Percentiles rank a stretch among this genome's conserved stretches.
Evolutionary conservation across 2,113 vertebrate genomes (phyloP).

Genomic region (Cricetomys ansorgei): DNA sequence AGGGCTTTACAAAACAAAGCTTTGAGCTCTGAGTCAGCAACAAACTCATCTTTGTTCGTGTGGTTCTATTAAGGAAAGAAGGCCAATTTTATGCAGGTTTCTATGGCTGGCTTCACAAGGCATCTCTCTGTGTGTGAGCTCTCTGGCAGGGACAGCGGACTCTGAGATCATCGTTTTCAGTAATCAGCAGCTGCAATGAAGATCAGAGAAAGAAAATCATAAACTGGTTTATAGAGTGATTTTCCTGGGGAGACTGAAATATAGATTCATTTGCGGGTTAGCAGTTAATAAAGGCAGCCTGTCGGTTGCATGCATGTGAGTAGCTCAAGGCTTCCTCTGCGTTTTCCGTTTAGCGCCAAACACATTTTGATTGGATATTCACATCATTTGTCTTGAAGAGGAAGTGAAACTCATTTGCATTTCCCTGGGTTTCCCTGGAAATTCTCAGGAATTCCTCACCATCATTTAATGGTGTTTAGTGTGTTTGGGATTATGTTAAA

Average conservation of each 20-base stretch:
- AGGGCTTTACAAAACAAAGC: conserved; percentile 91
- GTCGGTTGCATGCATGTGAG: conserved; percentile 43
- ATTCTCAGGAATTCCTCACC: conserved; percentile 80
- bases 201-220: conserved; percentile 86
- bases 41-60: conserved; percentile 93
- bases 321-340: conserved; percentile 34
- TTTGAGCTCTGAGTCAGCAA: conserved; percentile 90
- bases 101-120: conserved; percentile 88
- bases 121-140: conserved; percentile 89
- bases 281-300: conserved; percentile 77
- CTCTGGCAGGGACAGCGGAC: conserved; percentile 86
- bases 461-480: conserved; percentile 80
- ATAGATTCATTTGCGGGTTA: conserved; percentile 79
- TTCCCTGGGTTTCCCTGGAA: conserved; percentile 82
- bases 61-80: conserved; percentile 90
- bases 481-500: conserved; percentile 76
- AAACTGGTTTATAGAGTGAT: conserved; percentile 86
- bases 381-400: conserved; percentile 81
- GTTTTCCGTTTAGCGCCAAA: conserved; percentile 38
- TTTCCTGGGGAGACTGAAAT: conserved; percentile 71
- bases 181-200: conserved; percentile 85
- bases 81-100: conserved; percentile 93
- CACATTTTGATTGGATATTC: conserved; percentile 77
- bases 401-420: conserved; percentile 86
- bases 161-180: conserved; percentile 89